Evolutionary conservation across 2,888 invertebrate species (phyloP).

Genomic region (Euplagia quadripunctaria): DNA sequence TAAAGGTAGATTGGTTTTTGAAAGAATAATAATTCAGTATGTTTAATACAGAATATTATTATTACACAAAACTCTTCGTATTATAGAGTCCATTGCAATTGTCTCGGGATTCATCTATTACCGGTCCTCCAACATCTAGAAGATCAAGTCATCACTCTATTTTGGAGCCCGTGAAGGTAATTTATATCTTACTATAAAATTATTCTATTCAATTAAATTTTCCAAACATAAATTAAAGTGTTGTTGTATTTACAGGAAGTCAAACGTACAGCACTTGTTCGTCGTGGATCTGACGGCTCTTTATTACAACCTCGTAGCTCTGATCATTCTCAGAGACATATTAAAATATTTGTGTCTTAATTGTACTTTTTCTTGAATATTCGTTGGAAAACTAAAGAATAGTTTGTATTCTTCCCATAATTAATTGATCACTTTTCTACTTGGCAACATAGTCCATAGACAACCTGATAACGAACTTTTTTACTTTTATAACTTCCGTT

Average conservation of each 20-base stretch:
- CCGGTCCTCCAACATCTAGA: slow-evolving; percentile 79
- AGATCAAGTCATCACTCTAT: slow-evolving; percentile 81
- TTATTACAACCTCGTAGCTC: slow-evolving; percentile 71
- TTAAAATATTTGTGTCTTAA: slow-evolving; percentile 78
- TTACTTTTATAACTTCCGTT: slow-evolving; percentile 42
- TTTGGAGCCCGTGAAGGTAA: slow-evolving; percentile 77
- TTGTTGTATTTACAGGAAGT: slow-evolving; percentile 67
- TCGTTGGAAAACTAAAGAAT: neutral
- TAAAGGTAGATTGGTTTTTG: slow-evolving; percentile 63
- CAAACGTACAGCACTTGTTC: slow-evolving; percentile 74
- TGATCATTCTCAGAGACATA: slow-evolving; percentile 68
- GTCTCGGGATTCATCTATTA: slow-evolving; percentile 78
- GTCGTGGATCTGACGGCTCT: slow-evolving; percentile 81
- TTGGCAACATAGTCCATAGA: slow-evolving; percentile 58
- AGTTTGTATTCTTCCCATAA: slow-evolving; percentile 1
- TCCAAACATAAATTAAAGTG: neutral
- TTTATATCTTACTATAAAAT: neutral
- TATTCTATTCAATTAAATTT: neutral
- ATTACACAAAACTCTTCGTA: neutral
- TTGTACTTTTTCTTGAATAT: neutral
- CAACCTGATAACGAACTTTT: slow-evolving; percentile 28
- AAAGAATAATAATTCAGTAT: neutral
- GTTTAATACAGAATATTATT: neutral
- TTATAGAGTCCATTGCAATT: slow-evolving; percentile 75
- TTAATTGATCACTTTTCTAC: neutral